Percentiles rank a stretch among this genome's conserved stretches.
phyloP scores from a whole-genome alignment of 2,113 vertebrate species.

The Potamarius usumacintae region DNA sequence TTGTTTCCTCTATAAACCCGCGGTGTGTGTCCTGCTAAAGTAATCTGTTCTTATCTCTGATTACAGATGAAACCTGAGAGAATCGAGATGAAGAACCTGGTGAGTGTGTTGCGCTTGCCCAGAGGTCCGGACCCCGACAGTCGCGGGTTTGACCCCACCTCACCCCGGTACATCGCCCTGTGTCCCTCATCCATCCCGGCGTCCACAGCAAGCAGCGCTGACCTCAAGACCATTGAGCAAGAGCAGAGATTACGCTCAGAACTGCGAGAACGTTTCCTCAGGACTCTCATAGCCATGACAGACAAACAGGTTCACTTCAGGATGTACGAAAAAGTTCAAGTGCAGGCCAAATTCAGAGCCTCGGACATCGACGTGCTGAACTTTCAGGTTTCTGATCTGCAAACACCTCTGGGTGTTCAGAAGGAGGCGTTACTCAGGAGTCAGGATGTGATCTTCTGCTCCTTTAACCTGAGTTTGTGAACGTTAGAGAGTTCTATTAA shows the following conservation, averaged over 20 bases:
- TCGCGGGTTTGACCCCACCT: slow-evolving; percentile 78
- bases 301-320: slow-evolving; percentile 75
- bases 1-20: not conserved
- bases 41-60: not conserved
- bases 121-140: slow-evolving; percentile 74
- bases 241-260: slow-evolving; percentile 74
- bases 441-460: slow-evolving; percentile 82
- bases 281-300: slow-evolving; percentile 77
- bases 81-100: slow-evolving; percentile 60
- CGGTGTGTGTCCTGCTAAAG: not conserved
- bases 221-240: slow-evolving; percentile 41
- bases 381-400: slow-evolving; percentile 84
- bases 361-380: slow-evolving; percentile 85
- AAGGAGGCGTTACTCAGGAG: slow-evolving; percentile 82
- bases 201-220: not conserved
- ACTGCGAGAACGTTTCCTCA: slow-evolving; percentile 82
- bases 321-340: slow-evolving; percentile 77
- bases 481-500: not conserved
- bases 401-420: slow-evolving; percentile 85
- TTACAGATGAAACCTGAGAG: not conserved
- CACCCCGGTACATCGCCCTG: slow-evolving; percentile 67
- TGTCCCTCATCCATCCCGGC: slow-evolving; percentile 66
- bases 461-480: slow-evolving; percentile 70
- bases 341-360: slow-evolving; percentile 79
- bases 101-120: slow-evolving; percentile 71